Evolutionary conservation across 2,797 vertebrate species (phyloP), one percentile per base, ranked within the genome.

Genomic region (Poeciliopsis presidionis): DNA sequence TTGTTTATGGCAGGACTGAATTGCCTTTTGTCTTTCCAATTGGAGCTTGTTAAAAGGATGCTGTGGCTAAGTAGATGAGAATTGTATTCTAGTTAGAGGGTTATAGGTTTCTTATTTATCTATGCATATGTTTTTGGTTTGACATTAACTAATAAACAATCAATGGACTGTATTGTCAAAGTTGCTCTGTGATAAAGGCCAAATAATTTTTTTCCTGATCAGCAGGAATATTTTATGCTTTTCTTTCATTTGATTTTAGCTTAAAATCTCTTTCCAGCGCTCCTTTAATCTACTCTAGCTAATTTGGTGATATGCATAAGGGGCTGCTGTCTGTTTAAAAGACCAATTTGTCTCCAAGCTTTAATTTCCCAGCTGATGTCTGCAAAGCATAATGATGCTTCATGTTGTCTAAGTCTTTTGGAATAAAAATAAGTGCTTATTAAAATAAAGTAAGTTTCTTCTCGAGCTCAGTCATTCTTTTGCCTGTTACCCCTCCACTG

Each of bases 21-120:
- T 53, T 53, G 20, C 61, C 74, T 51, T 85, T 87, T 90, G 77
- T 84, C 41, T 36, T 41, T 43, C 9, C 53, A 55, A n/a, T 55
- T 55, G 9, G 25, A n/a, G 53, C 53, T 25, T 55, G 53, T 55
- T 55, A 55, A 55, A 55, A n/a, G 25, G 25, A 55, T 55, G 22
- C 25, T 25, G 22, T n/a, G 9, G 9, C 25, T n/a, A 25, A n/a
- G 53, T 55, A 11, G 25, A 25, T 55, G 53, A 1, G 22, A 55
- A n/a, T 55, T n/a, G 25, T 55, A 9, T n/a, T 55, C 53, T 55
- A 25, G 25, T n/a, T 55, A n/a, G 3, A 55, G 53, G 22, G 9
- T 25, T 4, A 12, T 57, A 28, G 53, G 25, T 28, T 57, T 53
- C 28, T 22, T 53, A 53, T 53, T 53, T 53, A 8, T 53, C 1